These are phyloP conservation scores for Petrocephalus schoutedeni DNA, from an alignment of 2,797 vertebrate genomes.

Conservation along the genomic window DNA sequence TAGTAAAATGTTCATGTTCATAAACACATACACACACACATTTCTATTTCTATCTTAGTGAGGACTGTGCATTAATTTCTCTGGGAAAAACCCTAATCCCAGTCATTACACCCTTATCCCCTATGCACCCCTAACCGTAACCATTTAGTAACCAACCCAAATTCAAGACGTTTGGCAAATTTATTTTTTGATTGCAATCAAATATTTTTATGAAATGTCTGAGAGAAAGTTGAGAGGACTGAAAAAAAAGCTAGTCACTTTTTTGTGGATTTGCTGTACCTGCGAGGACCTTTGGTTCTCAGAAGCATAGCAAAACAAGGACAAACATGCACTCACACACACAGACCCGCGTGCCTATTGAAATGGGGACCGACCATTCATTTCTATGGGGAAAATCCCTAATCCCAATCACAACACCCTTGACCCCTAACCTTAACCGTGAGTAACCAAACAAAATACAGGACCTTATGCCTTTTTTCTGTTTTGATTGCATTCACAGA, in stretches of 20 bases:
- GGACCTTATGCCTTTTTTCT: background rate
- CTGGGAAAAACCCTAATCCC: background rate
- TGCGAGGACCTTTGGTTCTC: too few species aligned
- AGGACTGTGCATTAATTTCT: background rate
- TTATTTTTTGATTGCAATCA: background rate
- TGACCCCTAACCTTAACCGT: background rate
- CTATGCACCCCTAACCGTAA: background rate
- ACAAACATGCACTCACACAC: too few species aligned
- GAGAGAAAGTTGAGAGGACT: too few species aligned
- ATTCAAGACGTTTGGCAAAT: background rate
- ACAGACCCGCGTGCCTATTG: too few species aligned
- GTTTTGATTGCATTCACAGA: background rate
- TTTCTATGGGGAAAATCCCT: background rate
- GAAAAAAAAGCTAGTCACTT: too few species aligned
- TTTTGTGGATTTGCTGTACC: too few species aligned
- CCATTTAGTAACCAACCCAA: background rate
- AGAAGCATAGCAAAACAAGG: too few species aligned
- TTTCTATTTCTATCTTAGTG: background rate
- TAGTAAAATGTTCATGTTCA: background rate
- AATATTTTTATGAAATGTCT: background rate
- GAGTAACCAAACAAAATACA: background rate
- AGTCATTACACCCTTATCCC: background rate
- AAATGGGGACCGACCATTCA: background rate
- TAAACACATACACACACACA: background rate
- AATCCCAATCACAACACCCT: background rate